phyloP scores from a whole-genome alignment of 2,888 invertebrate genomes.

The Aporophyla nigra region DNA sequence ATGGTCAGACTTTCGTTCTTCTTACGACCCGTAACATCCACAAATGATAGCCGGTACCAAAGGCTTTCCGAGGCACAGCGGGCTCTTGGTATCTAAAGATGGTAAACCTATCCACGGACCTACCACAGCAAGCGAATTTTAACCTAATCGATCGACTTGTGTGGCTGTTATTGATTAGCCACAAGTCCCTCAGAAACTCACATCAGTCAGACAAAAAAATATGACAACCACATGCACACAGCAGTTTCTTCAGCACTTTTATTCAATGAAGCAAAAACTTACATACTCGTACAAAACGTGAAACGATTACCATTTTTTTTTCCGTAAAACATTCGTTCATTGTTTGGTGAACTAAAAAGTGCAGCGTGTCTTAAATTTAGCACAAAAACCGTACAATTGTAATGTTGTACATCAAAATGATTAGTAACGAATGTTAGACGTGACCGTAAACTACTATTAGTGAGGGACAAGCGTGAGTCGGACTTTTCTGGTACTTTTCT shows the following conservation, averaged over 20 bases:
- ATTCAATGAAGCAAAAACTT: conserved; percentile 37
- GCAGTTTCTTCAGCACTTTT: conserved; percentile 27
- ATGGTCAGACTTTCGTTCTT: no score
- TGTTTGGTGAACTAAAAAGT: conserved; percentile 38
- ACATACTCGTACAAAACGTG: conserved; percentile 5
- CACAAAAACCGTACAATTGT: conserved; percentile 43
- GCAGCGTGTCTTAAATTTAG: conserved; percentile 10
- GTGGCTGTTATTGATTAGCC: no score
- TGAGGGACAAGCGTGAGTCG: conserved; percentile 25
- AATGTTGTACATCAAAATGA: conserved; percentile 46
- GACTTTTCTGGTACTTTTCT: not conserved
- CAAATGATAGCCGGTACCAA: no score
- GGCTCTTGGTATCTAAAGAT: no score
- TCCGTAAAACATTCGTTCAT: conserved; percentile 29
- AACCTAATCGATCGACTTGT: no score
- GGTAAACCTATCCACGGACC: no score
- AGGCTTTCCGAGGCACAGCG: no score
- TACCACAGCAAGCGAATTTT: no score
- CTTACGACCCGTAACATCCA: no score
- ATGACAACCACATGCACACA: conserved; percentile 2
- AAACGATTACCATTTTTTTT: conserved; percentile 15
- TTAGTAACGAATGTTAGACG: conserved; percentile 23
- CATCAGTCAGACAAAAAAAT: not conserved
- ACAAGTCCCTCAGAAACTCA: no score
- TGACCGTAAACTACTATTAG: conserved; percentile 37